Percentiles rank a stretch among this genome's conserved stretches.
These are phyloP conservation scores for Metellina segmentata DNA, from an alignment of 2,888 invertebrate genomes.

Conservation along the genomic window DNA sequence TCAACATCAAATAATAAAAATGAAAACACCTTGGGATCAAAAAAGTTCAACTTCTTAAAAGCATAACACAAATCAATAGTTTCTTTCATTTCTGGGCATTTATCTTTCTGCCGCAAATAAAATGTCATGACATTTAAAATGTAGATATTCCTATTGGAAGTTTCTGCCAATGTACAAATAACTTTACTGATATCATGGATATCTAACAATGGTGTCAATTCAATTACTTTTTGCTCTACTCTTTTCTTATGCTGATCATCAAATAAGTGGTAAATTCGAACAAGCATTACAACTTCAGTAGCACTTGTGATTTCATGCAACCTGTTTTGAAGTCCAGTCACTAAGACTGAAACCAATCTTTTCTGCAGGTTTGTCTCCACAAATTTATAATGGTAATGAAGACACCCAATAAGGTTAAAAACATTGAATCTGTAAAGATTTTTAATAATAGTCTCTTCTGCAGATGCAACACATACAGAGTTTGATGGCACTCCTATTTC, in stretches of 20 bases:
- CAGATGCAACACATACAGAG: constrained; percentile 29
- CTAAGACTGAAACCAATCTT: constrained; percentile 17
- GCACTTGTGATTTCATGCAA: constrained; percentile 4
- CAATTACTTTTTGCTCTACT: constrained; percentile 27
- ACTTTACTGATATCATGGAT: constrained; percentile 54
- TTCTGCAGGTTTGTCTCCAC: constrained; percentile 49
- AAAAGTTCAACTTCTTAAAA: constrained; percentile 56
- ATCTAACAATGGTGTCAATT: constrained; percentile 15
- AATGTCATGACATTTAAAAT: constrained; percentile 46
- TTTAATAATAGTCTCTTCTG: constrained; percentile 32
- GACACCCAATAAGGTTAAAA: constrained; percentile 39
- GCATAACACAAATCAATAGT: constrained; percentile 52
- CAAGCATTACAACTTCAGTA: constrained; percentile 53
- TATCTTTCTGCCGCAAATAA: constrained; percentile 26
- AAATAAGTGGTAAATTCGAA: constrained; percentile 42
- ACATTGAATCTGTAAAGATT: constrained; percentile 6
- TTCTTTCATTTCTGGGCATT: constrained; percentile 28
- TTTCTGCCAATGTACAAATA: constrained; percentile 36
- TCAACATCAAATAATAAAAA: constrained; percentile 4
- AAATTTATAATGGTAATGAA: constrained; percentile 62
- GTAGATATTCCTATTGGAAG: constrained; percentile 42
- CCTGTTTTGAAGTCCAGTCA: not conserved
- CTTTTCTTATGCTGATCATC: constrained; percentile 3
- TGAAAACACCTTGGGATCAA: constrained; percentile 4
- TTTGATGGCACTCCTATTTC: constrained; percentile 49